phyloP scores from a whole-genome alignment of 2,888 invertebrate genomes.

The Dryobota labecula region DNA sequence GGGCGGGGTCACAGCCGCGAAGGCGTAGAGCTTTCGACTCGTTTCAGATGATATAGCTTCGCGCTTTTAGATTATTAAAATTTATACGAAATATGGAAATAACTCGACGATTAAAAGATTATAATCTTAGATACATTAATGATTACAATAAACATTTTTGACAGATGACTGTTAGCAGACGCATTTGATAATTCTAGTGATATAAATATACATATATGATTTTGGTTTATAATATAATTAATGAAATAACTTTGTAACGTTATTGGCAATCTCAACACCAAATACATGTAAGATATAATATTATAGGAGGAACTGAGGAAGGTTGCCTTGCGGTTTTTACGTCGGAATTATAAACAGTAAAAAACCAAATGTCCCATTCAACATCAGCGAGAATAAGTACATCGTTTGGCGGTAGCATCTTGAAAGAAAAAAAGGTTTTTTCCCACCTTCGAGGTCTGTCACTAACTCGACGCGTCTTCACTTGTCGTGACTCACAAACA shows the following conservation, averaged over 20 bases:
- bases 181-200: conserved; percentile 8
- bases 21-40: no score
- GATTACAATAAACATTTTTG: not conserved
- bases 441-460: not conserved
- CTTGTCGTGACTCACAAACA: conserved; percentile 12
- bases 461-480: conserved; percentile 13
- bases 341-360: conserved; percentile 19
- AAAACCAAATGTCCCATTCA: conserved; percentile 38
- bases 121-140: not conserved
- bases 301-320: conserved; percentile 21
- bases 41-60: not conserved
- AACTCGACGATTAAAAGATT: conserved; percentile 9
- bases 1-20: conserved; percentile 12
- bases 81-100: not conserved
- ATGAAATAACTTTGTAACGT: conserved; percentile 10
- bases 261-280: conserved; percentile 11
- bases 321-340: conserved; percentile 43
- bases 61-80: not conserved
- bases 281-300: no score
- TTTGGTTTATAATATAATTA: conserved; percentile 22
- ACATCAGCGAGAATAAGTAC: conserved; percentile 12
- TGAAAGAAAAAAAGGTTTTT: conserved; percentile 23
- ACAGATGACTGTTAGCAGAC: not conserved
- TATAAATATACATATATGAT: no score
- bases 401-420: not conserved